These are phyloP conservation scores for Tyrannus savana DNA, from an alignment of 2,113 vertebrate species.

Conservation along the genomic window DNA sequence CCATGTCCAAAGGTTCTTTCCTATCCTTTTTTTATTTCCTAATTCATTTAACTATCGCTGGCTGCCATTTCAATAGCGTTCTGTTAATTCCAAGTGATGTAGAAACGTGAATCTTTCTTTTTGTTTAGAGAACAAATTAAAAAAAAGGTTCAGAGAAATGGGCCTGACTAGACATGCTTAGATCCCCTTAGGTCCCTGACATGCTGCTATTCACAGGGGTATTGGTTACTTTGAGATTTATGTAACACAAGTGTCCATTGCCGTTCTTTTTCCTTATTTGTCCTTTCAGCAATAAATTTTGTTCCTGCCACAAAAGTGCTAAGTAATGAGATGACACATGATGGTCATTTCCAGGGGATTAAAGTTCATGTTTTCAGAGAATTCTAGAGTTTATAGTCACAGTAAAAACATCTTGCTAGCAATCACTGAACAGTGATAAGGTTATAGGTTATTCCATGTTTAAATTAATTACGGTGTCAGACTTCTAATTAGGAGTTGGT, in stretches of 20 bases:
- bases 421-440: slow-evolving; percentile 49
- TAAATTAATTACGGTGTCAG: slow-evolving; percentile 48
- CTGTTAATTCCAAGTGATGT: neutral
- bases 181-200: neutral
- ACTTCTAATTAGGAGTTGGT: slow-evolving; percentile 19
- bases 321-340: slow-evolving; percentile 7
- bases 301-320: neutral
- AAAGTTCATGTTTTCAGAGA: slow-evolving; percentile 44
- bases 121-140: neutral
- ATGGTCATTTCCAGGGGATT: slow-evolving; percentile 35
- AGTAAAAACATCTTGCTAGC: slow-evolving; percentile 35
- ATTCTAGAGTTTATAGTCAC: neutral
- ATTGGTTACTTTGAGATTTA: neutral
- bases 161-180: neutral
- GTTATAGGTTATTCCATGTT: neutral
- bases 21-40: neutral
- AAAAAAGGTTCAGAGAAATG: neutral
- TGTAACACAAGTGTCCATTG: neutral
- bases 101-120: neutral
- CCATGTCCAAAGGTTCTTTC: neutral
- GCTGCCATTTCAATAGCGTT: neutral
- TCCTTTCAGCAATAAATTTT: neutral
- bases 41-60: neutral
- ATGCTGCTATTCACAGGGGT: neutral
- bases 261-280: neutral